These are phyloP conservation scores for Circaetus gallicus DNA, from an alignment of 2,113 vertebrate species.

Conservation along the genomic window DNA sequence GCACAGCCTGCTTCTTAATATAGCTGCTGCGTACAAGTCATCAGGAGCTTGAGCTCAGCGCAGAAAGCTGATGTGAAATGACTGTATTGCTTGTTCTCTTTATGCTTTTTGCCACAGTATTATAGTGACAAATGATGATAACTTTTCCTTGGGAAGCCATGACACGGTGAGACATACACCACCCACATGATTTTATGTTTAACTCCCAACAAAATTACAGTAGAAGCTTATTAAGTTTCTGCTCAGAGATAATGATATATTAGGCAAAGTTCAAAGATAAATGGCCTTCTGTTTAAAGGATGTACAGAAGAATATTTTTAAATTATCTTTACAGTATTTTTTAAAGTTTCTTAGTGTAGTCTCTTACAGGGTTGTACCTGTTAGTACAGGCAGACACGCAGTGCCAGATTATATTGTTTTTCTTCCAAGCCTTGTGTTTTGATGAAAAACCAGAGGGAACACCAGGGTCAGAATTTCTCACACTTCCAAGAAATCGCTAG, in stretches of 20 bases:
- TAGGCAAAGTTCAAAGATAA: constrained; percentile 30
- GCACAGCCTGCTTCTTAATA: constrained; percentile 52
- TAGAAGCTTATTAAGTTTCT: constrained; percentile 58
- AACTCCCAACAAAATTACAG: constrained; percentile 53
- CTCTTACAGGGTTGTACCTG: not conserved
- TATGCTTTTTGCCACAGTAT: constrained; percentile 20
- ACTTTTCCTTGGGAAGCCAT: constrained; percentile 50
- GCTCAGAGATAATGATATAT: constrained; percentile 27
- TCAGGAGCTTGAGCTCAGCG: not conserved
- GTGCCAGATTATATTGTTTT: not conserved
- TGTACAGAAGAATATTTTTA: not conserved
- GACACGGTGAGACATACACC: constrained; percentile 20
- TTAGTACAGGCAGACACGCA: not conserved
- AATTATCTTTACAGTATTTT: not conserved
- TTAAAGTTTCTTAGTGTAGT: not conserved
- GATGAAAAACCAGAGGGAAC: not conserved
- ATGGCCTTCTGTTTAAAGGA: not conserved
- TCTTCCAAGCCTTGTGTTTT: not conserved
- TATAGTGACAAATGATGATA: constrained; percentile 59
- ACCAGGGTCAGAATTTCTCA: not conserved
- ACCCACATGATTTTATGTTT: constrained; percentile 56
- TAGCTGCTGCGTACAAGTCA: not conserved
- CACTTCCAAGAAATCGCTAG: not conserved
- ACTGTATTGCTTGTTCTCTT: constrained; percentile 25
- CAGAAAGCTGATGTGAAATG: constrained; percentile 11